These are phyloP conservation scores for Cyanoramphus novaezelandiae DNA, from an alignment of 2,113 vertebrate species.

Conservation along the genomic window DNA sequence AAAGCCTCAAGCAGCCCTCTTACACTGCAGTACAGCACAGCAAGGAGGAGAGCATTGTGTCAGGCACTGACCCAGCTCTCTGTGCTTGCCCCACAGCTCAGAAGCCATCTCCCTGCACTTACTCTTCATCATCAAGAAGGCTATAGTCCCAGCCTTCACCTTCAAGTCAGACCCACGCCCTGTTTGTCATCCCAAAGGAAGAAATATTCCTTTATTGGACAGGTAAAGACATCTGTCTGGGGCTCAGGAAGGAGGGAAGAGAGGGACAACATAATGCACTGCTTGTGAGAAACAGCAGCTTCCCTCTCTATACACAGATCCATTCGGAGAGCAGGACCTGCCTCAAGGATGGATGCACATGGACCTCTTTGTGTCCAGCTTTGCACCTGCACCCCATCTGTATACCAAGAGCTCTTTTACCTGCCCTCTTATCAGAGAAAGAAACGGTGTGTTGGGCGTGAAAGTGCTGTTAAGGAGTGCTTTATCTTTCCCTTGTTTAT, in stretches of 20 bases:
- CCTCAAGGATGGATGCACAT: background rate
- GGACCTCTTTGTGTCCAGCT: accelerated
- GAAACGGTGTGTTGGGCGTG: accelerated
- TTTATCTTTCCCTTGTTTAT: background rate
- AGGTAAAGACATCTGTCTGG: background rate
- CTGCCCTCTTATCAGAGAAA: background rate
- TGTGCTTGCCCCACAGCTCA: background rate
- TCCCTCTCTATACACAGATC: background rate
- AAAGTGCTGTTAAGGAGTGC: background rate
- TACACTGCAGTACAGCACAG: background rate
- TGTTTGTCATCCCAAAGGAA: background rate
- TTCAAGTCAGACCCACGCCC: background rate
- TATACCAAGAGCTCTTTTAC: background rate
- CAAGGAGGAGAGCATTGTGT: background rate
- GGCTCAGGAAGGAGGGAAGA: background rate
- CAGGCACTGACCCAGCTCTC: background rate
- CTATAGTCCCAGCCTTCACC: background rate
- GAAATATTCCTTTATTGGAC: background rate
- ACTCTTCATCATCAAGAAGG: background rate
- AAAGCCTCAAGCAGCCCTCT: background rate
- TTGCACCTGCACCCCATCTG: background rate
- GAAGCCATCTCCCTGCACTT: background rate
- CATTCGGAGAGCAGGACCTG: background rate
- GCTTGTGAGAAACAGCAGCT: background rate
- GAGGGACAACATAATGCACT: background rate